Percentiles rank a stretch among this genome's conserved stretches.
phyloP scores from a whole-genome alignment of 2,797 vertebrate species.

The Xenops minutus region DNA sequence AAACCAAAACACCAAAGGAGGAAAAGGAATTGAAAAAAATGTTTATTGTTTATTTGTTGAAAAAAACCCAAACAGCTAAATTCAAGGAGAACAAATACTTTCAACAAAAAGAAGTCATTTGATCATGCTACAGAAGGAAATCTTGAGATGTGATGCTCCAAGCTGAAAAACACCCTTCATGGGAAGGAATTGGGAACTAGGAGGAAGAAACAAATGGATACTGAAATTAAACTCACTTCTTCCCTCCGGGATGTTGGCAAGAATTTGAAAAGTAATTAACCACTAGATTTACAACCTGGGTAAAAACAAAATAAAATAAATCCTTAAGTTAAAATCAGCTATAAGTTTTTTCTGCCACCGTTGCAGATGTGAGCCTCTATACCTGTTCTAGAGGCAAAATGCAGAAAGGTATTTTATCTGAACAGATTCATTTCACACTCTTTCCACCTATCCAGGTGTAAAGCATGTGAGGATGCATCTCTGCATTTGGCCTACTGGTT shows the following conservation, averaged over 20 bases:
- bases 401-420: not conserved
- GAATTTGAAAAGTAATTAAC: not conserved
- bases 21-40: not conserved
- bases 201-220: not conserved
- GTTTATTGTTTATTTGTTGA: not conserved
- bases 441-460: not conserved
- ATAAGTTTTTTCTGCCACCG: not conserved
- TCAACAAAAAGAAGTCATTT: not conserved
- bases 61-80: not conserved
- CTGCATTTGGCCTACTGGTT: not conserved
- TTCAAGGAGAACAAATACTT: not conserved
- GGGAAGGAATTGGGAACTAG: not conserved
- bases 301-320: not conserved
- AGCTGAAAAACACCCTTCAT: not conserved
- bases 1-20: not conserved
- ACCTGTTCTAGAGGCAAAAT: not conserved
- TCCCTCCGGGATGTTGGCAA: not conserved
- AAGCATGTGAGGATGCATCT: not conserved
- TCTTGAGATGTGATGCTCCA: not conserved
- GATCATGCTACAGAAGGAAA: not conserved
- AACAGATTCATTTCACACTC: not conserved
- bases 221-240: not conserved
- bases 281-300: not conserved
- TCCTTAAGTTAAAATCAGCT: not conserved
- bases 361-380: not conserved